These are phyloP conservation scores for Anhinga anhinga DNA, from an alignment of 2,113 vertebrate species.

Conservation along the genomic window DNA sequence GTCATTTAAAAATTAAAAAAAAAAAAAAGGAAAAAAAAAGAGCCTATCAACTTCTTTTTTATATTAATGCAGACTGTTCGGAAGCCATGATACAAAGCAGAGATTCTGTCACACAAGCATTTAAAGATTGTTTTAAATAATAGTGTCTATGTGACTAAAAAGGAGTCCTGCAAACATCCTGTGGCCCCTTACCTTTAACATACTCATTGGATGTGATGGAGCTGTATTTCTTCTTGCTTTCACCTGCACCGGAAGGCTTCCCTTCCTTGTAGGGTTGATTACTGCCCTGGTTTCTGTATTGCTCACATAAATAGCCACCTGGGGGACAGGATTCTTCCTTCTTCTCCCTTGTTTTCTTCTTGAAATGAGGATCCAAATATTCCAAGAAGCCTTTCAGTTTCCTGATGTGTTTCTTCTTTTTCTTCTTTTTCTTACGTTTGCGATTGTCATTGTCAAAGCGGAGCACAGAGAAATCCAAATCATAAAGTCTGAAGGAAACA, in stretches of 20 bases:
- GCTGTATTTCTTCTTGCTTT: constrained; percentile 24
- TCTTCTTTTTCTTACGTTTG: constrained; percentile 86
- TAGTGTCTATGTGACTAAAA: background rate
- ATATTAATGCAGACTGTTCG: background rate
- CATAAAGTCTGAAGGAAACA: constrained; percentile 60
- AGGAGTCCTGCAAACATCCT: background rate
- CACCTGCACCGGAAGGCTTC: background rate
- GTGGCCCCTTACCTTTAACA: constrained; percentile 63
- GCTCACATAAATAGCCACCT: background rate
- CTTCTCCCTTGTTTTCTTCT: constrained; percentile 34
- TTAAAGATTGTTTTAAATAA: background rate
- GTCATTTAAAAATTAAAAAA: background rate
- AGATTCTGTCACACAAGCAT: background rate
- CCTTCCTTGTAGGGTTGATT: constrained; percentile 48
- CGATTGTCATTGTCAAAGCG: constrained; percentile 72
- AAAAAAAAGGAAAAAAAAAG: background rate
- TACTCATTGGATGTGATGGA: background rate
- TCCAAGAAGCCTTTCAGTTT: constrained; percentile 57
- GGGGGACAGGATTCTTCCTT: constrained; percentile 6
- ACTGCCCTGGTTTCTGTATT: constrained; percentile 58
- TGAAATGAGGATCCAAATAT: background rate
- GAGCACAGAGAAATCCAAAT: constrained; percentile 71
- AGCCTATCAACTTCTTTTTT: too few relatives aligned
- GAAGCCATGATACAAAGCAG: background rate
- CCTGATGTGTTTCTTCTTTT: constrained; percentile 75